Evolutionary conservation across 2,888 invertebrate genomes (phyloP).

Genomic region (Galerucella nymphaeae): DNA sequence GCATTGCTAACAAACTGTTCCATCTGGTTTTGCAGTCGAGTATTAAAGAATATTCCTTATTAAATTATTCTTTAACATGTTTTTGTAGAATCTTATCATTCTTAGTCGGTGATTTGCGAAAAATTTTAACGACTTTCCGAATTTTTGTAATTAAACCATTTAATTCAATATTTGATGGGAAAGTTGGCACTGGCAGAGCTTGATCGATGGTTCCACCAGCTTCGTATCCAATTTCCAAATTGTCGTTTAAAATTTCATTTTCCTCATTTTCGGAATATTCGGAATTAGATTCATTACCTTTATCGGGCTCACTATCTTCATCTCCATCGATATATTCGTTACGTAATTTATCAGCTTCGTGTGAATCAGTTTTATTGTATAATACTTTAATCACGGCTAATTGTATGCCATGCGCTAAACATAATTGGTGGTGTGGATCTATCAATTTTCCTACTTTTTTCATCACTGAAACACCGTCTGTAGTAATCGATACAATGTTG

Average conservation of each 20-base stretch:
- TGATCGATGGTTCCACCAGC: not conserved
- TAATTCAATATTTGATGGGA: not conserved
- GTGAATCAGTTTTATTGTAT: conserved; percentile 17
- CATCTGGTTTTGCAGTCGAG: conserved; percentile 39
- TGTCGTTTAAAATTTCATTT: not conserved
- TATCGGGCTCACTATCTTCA: not conserved
- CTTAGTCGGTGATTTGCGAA: conserved; percentile 34
- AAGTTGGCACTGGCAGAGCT: not conserved
- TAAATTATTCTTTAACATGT: conserved; percentile 30
- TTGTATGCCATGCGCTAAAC: conserved; percentile 45
- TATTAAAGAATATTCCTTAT: conserved; percentile 36
- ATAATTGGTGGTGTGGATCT: conserved; percentile 42
- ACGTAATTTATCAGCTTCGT: not conserved
- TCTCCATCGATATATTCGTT: not conserved
- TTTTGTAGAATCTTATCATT: conserved; percentile 37
- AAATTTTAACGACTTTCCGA: conserved; percentile 36
- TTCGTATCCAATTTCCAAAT: not conserved
- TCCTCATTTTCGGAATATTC: not conserved
- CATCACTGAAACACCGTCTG: conserved; percentile 40
- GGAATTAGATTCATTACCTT: not conserved
- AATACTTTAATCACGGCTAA: conserved; percentile 46
- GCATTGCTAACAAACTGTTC: conserved; percentile 38
- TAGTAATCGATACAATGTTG: conserved; percentile 32
- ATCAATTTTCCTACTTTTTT: conserved; percentile 44
- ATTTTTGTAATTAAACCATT: conserved; percentile 25